Evolutionary conservation across 2,888 invertebrate genomes (phyloP).

Genomic region (Dinocampus coccinellae): DNA sequence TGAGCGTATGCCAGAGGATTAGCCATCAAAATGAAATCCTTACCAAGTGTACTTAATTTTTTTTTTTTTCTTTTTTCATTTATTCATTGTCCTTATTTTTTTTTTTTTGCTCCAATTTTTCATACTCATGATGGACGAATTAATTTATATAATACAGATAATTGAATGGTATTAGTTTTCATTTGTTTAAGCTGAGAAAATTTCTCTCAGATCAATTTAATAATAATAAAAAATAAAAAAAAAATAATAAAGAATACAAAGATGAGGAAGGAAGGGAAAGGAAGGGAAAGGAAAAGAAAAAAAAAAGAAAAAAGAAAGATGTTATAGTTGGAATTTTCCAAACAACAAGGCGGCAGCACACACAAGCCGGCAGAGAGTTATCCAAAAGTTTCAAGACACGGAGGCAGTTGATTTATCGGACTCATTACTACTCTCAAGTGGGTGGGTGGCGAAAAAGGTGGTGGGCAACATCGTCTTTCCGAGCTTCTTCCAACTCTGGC

Average conservation of each 20-base stretch:
- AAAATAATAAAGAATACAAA: too few species aligned
- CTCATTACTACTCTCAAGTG: slow-evolving; percentile 64
- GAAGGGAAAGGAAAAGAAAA: too few species aligned
- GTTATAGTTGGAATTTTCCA: slow-evolving; percentile 12
- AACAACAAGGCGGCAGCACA: not conserved
- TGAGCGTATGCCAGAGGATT: slow-evolving; percentile 49
- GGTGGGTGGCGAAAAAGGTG: slow-evolving; percentile 48
- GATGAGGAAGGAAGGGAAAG: too few species aligned
- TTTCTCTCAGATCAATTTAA: not conserved
- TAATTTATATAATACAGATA: not conserved
- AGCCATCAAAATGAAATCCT: slow-evolving; percentile 32
- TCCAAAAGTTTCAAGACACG: slow-evolving; percentile 67
- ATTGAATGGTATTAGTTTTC: not conserved
- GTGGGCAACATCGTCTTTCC: slow-evolving; percentile 30
- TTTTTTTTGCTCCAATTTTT: not conserved
- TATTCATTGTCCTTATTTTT: not conserved
- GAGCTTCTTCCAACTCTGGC: slow-evolving; percentile 33
- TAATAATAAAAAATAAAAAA: too few species aligned
- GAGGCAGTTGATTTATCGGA: slow-evolving; percentile 69
- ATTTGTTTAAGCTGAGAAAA: not conserved
- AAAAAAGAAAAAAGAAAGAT: too few species aligned
- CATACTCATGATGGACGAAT: not conserved
- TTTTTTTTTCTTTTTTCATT: slow-evolving; percentile 4
- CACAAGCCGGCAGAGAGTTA: slow-evolving; percentile 53
- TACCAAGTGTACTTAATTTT: not conserved